phyloP scores from a whole-genome alignment of 2,113 vertebrate species.

The Nicator chloris region DNA sequence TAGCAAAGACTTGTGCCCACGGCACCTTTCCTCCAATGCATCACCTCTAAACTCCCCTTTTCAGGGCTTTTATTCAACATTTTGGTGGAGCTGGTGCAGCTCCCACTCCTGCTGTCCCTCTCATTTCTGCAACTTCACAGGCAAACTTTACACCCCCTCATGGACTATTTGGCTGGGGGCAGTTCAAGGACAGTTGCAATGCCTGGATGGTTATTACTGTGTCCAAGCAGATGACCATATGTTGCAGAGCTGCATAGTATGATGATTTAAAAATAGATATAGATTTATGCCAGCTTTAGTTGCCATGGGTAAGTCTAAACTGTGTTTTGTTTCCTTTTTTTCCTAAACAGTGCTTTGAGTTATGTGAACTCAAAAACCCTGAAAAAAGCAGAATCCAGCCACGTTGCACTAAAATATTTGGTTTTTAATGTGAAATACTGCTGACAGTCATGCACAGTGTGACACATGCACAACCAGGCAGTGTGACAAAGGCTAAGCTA shows the following conservation, averaged over 20 bases:
- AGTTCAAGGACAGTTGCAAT: neutral
- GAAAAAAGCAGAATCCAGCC: neutral
- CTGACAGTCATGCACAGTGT: neutral
- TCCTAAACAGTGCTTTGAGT: neutral
- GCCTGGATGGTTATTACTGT: neutral
- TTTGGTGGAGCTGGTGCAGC: neutral
- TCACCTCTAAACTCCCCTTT: neutral
- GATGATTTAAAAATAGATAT: neutral
- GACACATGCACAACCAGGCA: neutral
- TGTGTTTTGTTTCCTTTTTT: neutral
- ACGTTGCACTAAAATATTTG: neutral
- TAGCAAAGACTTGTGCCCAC: neutral
- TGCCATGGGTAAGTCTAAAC: neutral
- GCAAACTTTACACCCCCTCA: neutral
- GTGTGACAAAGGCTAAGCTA: neutral
- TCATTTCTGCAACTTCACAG: accelerated
- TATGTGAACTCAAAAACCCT: neutral
- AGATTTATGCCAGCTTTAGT: neutral
- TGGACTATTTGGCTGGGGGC: neutral
- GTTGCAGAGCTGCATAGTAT: neutral
- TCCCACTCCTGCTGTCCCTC: neutral
- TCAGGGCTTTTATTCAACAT: neutral
- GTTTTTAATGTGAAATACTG: neutral
- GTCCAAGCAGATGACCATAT: neutral
- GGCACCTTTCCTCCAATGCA: neutral